Percentiles rank a stretch among this genome's conserved stretches.
phyloP scores from a whole-genome alignment of 2,888 invertebrate species.

The Agonopterix heracliana region DNA sequence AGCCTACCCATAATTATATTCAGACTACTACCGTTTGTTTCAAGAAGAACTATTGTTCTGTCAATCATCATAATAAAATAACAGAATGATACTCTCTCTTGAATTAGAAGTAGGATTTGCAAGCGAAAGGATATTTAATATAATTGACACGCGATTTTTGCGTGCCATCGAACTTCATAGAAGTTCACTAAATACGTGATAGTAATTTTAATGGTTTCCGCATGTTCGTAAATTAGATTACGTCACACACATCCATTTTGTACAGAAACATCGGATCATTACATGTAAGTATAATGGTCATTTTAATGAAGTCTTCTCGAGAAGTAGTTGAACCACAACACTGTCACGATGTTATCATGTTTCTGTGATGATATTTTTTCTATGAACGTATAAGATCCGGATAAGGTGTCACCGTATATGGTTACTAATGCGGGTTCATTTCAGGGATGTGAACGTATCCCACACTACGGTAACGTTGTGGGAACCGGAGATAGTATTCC shows the following conservation, averaged over 20 bases:
- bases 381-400: constrained; percentile 19
- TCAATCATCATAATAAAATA: constrained; percentile 3
- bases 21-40: constrained; percentile 2
- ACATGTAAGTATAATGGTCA: too few relatives aligned
- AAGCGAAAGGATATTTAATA: background rate
- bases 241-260: too few relatives aligned
- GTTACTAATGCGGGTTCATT: constrained; percentile 7
- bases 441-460: background rate
- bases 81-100: background rate
- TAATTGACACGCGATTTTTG: too few relatives aligned
- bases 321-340: too few relatives aligned
- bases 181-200: too few relatives aligned
- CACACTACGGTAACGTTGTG: constrained; percentile 7
- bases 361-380: constrained; percentile 13
- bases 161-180: too few relatives aligned
- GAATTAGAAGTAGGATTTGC: constrained; percentile 3
- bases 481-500: constrained; percentile 11
- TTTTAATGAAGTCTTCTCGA: too few relatives aligned
- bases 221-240: too few relatives aligned
- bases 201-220: too few relatives aligned
- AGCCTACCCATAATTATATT: too few relatives aligned
- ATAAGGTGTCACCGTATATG: constrained; percentile 16
- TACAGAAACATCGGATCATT: too few relatives aligned
- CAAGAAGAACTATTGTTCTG: constrained; percentile 7
- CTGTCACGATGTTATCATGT: too few relatives aligned